Percentiles rank a stretch among this genome's conserved stretches.
Conservation (phyloP, 2,113 vertebrate species). For the cat (Felis catus) region DNA sequence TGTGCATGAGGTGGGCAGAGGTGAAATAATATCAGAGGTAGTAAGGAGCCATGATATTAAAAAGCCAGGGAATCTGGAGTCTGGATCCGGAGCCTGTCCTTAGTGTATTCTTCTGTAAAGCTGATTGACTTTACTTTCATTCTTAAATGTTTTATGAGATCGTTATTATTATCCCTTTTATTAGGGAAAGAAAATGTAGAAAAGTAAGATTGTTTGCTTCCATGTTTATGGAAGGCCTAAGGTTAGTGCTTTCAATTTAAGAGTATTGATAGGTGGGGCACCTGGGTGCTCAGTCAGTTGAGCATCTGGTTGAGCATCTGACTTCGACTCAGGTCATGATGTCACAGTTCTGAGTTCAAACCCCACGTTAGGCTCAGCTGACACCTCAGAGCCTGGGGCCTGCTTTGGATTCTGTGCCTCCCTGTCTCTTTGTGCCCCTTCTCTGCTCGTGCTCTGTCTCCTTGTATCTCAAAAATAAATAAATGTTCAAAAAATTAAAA, state of each 20-base stretch:
- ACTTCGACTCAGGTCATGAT: too few species aligned
- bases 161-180: neutral
- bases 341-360: too few species aligned
- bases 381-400: too few species aligned
- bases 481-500: too few species aligned
- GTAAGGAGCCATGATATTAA: neutral
- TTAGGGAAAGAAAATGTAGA: neutral
- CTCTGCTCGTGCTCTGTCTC: too few species aligned
- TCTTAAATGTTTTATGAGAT: neutral
- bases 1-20: neutral
- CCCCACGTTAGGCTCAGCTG: too few species aligned
- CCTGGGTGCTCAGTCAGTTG: too few species aligned
- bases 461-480: too few species aligned
- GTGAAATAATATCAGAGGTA: neutral
- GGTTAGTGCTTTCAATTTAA: neutral
- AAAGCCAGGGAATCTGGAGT: neutral
- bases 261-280: neutral
- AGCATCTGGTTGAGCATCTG: too few species aligned
- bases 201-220: neutral
- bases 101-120: neutral
- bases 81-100: neutral
- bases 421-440: too few species aligned
- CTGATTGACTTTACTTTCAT: neutral
- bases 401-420: too few species aligned
- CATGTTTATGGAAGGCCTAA: neutral